Percentiles rank a stretch among this genome's conserved stretches.
These are phyloP conservation scores for Rhynchonycteris naso DNA, from an alignment of 2,797 vertebrate genomes.

Conservation along the genomic window DNA sequence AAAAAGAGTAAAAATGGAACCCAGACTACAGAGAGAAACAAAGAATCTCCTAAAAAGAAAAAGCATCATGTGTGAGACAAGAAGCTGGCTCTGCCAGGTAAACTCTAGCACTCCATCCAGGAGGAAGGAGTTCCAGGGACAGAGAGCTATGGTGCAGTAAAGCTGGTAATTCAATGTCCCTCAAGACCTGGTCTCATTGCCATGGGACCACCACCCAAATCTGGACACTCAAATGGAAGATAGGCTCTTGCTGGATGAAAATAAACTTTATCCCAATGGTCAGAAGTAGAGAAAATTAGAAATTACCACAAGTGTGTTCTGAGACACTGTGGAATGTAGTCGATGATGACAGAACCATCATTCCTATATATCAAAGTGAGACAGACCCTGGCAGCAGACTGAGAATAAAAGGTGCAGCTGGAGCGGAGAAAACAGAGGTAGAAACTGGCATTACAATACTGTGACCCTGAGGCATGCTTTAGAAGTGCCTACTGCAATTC, in stretches of 20 bases:
- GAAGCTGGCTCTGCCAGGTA: neutral
- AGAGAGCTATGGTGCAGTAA: neutral
- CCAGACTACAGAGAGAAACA: neutral
- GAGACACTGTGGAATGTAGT: neutral
- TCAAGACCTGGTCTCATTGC: neutral
- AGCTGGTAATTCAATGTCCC: neutral
- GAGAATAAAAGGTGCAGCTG: neutral
- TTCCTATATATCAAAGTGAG: neutral
- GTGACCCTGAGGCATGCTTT: neutral
- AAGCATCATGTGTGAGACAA: neutral
- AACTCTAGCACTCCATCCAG: neutral
- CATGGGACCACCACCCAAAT: neutral
- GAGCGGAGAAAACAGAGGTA: neutral
- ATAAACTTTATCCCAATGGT: neutral
- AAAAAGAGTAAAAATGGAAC: neutral
- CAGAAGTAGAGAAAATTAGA: neutral
- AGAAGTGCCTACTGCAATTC: neutral
- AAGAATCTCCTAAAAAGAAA: neutral
- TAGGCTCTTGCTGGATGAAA: neutral
- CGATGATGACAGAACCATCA: neutral
- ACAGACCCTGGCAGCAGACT: neutral
- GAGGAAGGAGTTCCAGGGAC: neutral
- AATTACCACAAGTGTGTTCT: neutral
- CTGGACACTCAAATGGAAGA: neutral
- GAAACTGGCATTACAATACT: neutral